phyloP scores from a whole-genome alignment of 2,888 invertebrate genomes.

The Margaritifera margaritifera region DNA sequence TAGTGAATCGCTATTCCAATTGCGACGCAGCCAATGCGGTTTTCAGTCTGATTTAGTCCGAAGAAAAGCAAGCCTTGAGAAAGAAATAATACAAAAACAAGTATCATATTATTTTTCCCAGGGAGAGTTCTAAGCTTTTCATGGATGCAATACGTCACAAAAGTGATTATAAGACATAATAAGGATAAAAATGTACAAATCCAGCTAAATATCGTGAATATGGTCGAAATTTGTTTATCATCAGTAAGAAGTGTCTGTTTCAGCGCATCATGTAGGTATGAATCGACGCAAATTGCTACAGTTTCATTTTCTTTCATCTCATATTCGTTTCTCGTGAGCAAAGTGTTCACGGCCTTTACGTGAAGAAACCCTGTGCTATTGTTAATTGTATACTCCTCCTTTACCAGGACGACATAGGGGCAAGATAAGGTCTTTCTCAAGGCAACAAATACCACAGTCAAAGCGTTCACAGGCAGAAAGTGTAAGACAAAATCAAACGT shows the following conservation, averaged over 20 bases:
- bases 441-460: no score
- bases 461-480: no score
- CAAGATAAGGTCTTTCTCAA: no score
- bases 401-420: no score
- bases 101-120: constrained; percentile 39
- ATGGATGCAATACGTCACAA: constrained; percentile 24
- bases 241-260: background rate
- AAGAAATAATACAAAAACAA: constrained; percentile 20
- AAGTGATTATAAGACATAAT: constrained; percentile 20
- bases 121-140: constrained; percentile 29
- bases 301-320: background rate
- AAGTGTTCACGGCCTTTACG: no score
- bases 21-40: constrained; percentile 20
- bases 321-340: background rate
- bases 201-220: constrained; percentile 13
- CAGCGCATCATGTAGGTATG: constrained; percentile 10
- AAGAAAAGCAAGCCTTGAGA: constrained; percentile 27
- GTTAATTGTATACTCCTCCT: no score
- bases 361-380: no score
- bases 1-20: constrained; percentile 35
- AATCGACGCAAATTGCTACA: constrained; percentile 12
- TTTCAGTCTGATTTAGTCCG: constrained; percentile 14
- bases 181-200: constrained; percentile 27
- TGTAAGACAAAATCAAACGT: no score
- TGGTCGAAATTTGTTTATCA: background rate